phyloP scores from a whole-genome alignment of 2,888 invertebrate genomes.

The Trichogramma evanescens region DNA sequence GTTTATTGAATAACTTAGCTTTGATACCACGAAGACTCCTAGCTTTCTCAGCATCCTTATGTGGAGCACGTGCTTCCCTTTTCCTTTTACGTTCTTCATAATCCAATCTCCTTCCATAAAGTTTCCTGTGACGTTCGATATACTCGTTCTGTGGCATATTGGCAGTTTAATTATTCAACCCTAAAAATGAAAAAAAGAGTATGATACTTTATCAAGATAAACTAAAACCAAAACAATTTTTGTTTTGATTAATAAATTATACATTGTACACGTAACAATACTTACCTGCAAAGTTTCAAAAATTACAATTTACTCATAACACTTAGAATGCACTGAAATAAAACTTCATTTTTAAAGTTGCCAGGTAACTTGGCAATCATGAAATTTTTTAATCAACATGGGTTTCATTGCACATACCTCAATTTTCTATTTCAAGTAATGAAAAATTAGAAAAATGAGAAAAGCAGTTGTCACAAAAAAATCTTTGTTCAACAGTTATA shows the following conservation, averaged over 20 bases:
- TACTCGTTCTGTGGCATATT: constrained; percentile 99
- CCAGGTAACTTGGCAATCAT: too few species aligned
- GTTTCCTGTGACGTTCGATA: constrained; percentile 94
- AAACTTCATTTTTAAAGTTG: too few species aligned
- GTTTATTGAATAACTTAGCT: constrained; percentile 95
- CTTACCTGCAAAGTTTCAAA: too few species aligned
- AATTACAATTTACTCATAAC: constrained; percentile 18
- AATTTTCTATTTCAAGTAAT: too few species aligned
- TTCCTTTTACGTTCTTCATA: constrained; percentile 96
- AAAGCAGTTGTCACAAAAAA: too few species aligned
- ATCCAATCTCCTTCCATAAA: constrained; percentile 92
- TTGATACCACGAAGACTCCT: constrained; percentile 89
- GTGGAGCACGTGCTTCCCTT: constrained; percentile 88
- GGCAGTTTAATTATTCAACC: neutral
- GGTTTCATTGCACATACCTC: too few species aligned
- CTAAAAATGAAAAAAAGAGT: too few species aligned
- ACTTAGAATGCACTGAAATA: too few species aligned
- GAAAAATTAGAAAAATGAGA: too few species aligned
- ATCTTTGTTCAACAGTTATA: too few species aligned
- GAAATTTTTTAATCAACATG: too few species aligned
- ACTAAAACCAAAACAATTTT: too few species aligned
- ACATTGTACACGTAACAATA: constrained; percentile 20
- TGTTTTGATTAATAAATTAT: neutral
- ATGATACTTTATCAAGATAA: neutral
- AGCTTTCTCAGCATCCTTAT: constrained; percentile 85